Conservation (phyloP, 2,113 vertebrate genomes). For the Mustela lutreola region DNA sequence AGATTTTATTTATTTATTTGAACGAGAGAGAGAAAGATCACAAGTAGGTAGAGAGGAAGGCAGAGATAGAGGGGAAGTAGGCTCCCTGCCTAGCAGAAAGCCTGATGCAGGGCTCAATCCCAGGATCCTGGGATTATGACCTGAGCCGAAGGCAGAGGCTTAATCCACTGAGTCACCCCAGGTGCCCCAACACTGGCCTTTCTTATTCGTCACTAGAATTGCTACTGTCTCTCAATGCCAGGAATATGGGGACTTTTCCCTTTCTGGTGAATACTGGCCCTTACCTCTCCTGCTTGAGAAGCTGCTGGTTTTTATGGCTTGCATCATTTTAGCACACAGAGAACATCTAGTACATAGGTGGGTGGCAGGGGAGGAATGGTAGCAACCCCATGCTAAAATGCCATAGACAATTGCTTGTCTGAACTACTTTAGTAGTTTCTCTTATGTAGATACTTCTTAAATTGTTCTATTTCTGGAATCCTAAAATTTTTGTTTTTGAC, state of each 20-base stretch:
- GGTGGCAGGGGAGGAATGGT: background rate
- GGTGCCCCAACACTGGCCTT: background rate
- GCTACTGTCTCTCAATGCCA: background rate
- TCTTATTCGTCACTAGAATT: background rate
- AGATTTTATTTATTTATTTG: too few relatives aligned
- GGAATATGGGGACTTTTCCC: background rate
- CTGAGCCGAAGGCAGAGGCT: too few relatives aligned
- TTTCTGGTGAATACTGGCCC: background rate
- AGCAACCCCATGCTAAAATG: background rate
- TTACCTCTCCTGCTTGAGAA: background rate
- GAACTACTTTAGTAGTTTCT: background rate
- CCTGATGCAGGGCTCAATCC: too few relatives aligned
- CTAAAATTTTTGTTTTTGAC: background rate
- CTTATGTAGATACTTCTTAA: background rate
- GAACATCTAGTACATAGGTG: background rate
- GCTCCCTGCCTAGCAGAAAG: too few relatives aligned
- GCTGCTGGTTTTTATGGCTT: background rate
- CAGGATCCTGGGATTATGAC: too few relatives aligned
- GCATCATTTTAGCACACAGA: background rate
- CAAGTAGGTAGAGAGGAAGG: too few relatives aligned
- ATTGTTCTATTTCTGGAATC: background rate
- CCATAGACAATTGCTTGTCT: background rate
- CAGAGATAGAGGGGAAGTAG: too few relatives aligned
- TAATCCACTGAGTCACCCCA: too few relatives aligned
- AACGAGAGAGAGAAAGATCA: too few relatives aligned